Percentiles rank a stretch among this genome's conserved stretches.
phyloP scores from a whole-genome alignment of 2,113 vertebrate genomes.

The Ailurus styani region DNA sequence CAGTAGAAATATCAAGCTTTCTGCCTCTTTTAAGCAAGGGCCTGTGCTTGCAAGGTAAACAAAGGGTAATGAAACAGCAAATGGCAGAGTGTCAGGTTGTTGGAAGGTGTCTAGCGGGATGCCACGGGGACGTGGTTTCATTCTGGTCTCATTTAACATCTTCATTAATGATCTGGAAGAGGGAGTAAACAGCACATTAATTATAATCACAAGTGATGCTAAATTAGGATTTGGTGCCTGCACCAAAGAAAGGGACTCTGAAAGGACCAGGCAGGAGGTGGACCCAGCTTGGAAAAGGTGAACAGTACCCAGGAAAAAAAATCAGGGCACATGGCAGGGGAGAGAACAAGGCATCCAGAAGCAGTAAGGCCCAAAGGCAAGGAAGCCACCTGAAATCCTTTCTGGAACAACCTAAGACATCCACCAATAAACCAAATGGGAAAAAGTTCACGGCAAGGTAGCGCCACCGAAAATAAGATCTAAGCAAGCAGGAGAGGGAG shows the following conservation, averaged over 20 bases:
- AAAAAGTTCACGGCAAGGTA: background rate
- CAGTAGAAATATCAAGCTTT: constrained; percentile 15
- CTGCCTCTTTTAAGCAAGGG: constrained; percentile 1
- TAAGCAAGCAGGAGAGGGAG: background rate
- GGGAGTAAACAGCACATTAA: constrained; percentile 46
- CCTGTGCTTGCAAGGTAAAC: background rate
- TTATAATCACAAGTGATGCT: constrained; percentile 51
- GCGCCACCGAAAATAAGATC: background rate
- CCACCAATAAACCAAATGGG: background rate
- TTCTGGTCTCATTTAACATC: constrained; percentile 58
- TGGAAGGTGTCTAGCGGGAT: background rate
- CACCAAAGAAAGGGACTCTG: background rate
- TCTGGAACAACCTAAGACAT: background rate
- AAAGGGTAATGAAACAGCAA: constrained; percentile 52
- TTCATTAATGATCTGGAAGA: constrained; percentile 72
- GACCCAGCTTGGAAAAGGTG: background rate
- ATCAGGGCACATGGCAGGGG: too few relatives aligned
- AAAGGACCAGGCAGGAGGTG: background rate
- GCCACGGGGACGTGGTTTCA: background rate
- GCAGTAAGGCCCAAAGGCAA: background rate
- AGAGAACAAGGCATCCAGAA: background rate
- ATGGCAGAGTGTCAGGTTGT: constrained; percentile 33
- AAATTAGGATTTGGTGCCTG: constrained; percentile 20
- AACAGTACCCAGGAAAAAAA: background rate
- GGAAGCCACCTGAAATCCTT: background rate